Evolutionary conservation across 2,797 vertebrate genomes (phyloP), one percentile per base, ranked within the genome.

Genomic region (Varecia variegata): DNA sequence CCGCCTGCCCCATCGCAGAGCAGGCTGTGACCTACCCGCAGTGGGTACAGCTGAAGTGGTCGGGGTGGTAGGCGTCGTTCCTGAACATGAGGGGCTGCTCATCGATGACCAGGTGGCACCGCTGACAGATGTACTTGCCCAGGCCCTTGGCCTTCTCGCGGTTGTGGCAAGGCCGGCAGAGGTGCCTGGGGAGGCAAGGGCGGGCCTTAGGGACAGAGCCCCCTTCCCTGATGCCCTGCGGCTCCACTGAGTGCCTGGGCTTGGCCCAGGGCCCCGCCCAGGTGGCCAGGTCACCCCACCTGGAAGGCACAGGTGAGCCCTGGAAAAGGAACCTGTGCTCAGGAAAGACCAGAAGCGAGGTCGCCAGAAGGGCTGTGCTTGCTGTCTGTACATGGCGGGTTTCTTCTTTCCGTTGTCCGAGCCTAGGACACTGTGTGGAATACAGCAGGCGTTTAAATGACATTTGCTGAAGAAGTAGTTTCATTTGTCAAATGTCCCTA

Each of bases 11-110:
- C 0, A 0, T 2, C 1, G 0, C 40, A 4, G 50, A 65, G 20
- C 7, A 6, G 13, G 71, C 65, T 1, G 6, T 2, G 20, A 98
- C 98, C 5, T 98, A 99, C 98, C 98, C 98, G 89, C 99, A 99
- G 96, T 99, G 98, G 65, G 98, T 98, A 93, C 99, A 99, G 97
- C 90, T 99, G 98, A 99, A 99, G 96, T 99, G 99, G 96, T 99
- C 99, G 0, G 98, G 97, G 93, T 99, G 98, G 94, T 98, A 99
- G 47, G 98, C 98, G 14, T 99, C 98, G 2, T 97, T 99, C 95
- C 94, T 98, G 89, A 98, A 99, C 98, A 99, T 98, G 93, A 99
- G 98, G 67, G 98, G 98, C 95, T 98, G 98, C 86, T 99, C 98
- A 12, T 99, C 98, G 8, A 99, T 99, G 88, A 98, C 98, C 97